These are phyloP conservation scores for Corvus hawaiiensis DNA, from an alignment of 2,113 vertebrate genomes.

Conservation along the genomic window DNA sequence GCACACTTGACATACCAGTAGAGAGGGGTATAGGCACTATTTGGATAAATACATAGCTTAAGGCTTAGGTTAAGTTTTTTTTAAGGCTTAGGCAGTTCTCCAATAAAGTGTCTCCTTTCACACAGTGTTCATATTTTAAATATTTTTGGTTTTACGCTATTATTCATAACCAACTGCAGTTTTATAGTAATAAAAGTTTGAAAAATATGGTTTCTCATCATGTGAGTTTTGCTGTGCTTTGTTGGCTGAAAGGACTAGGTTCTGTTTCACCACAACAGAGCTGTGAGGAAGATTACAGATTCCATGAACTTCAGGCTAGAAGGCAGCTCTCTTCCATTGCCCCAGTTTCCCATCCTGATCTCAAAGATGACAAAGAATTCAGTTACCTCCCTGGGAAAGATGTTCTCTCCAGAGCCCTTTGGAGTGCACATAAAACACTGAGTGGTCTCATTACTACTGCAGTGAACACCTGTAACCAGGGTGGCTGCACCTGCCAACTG, in stretches of 20 bases:
- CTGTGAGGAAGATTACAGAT: not conserved
- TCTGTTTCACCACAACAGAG: not conserved
- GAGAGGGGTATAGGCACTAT: not conserved
- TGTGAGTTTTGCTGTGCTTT: not conserved
- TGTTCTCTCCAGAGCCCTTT: not conserved
- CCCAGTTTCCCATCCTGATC: not conserved
- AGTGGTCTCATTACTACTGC: not conserved
- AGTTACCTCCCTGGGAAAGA: not conserved
- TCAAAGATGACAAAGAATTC: not conserved
- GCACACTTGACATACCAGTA: not conserved
- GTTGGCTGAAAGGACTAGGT: not conserved
- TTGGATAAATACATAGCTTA: not conserved
- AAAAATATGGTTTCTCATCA: not conserved
- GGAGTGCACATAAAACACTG: not conserved
- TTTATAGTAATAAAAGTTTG: not conserved
- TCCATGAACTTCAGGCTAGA: not conserved
- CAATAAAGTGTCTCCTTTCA: not conserved
- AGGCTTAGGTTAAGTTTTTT: not conserved
- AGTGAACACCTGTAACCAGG: not conserved
- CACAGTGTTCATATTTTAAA: not conserved
- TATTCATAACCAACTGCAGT: not conserved
- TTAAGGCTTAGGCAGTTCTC: not conserved
- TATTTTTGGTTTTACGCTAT: not conserved
- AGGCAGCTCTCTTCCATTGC: not conserved
- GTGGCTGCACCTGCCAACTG: not conserved